Percentiles rank a stretch among this genome's conserved stretches.
Conservation (phyloP, 2,113 vertebrate genomes). For the Albula goreensis region DNA sequence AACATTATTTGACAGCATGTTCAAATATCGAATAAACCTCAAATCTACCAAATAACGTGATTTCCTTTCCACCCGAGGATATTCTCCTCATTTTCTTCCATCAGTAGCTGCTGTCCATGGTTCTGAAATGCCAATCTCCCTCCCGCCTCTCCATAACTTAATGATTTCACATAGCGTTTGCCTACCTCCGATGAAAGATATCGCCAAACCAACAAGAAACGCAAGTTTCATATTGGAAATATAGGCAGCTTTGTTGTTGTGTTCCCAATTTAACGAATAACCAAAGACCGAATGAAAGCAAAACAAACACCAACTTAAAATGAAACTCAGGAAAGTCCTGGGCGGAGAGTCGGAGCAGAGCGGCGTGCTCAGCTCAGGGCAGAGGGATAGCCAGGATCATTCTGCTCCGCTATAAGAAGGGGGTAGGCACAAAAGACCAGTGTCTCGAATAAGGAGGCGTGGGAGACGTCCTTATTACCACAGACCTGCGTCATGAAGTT, state of each 20-base stretch:
- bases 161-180: neutral
- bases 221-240: slow-evolving; percentile 58
- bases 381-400: neutral
- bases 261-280: neutral
- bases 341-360: neutral
- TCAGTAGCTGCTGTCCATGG: slow-evolving; percentile 62
- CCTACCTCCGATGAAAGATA: slow-evolving; percentile 58
- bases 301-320: neutral
- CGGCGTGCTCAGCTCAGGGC: neutral
- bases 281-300: neutral
- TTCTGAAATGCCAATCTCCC: slow-evolving; percentile 57
- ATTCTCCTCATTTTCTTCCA: neutral
- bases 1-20: neutral
- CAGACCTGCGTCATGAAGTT: slow-evolving; percentile 24
- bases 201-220: slow-evolving; percentile 37
- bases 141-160: neutral
- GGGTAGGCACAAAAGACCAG: neutral
- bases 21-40: neutral
- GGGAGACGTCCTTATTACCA: slow-evolving; percentile 18
- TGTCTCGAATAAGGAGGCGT: neutral
- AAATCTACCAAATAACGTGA: neutral
- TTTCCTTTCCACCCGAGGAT: neutral
- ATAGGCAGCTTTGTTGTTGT: neutral
- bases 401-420: slow-evolving; percentile 22
- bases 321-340: neutral